Evolutionary conservation across 2,113 vertebrate genomes (phyloP), one percentile per base, ranked within the genome.

Genomic region (Peromyscus maniculatus): DNA sequence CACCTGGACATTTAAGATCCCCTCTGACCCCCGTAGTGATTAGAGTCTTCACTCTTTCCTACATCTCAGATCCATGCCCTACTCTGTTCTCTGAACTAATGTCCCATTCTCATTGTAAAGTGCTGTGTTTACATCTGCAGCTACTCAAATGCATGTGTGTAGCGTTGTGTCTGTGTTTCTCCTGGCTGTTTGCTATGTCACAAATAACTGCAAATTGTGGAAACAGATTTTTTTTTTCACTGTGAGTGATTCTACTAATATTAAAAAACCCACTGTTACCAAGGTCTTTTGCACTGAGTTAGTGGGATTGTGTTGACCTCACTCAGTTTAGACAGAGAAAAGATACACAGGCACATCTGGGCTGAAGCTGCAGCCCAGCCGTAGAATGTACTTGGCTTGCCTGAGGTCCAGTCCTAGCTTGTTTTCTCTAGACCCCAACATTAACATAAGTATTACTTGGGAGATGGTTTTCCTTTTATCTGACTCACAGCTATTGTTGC

Each of bases 101-200:
- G 75, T 75, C n/a, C 26, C 28, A 43, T 64, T 57, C 84, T 80
- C 33, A 11, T 64, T 72, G 86, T 6, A 39, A 39, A 91, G 43
- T 36, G 39, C 64, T 97, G 55, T 90, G 69, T 84, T 97, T 87
- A 46, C 26, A 39, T 64, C 89, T 91, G 87, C 69, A 89, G 1
- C 90, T 96, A 74, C 90, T 90, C 89, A 86, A 2, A 71, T 67
- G 69, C n/a, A 55, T 64, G 75, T 91, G 87, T 36, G 79, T 88
- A 88, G 57, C 57, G 67, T 67, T 0, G 43, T 94, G 83, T 69
- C 62, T 93, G 3, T 84, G 66, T 92, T 97, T 97, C 93, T 92
- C 24, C 78, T 67, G 64, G 88, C 92, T 96, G 90, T 97, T 97
- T 96, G 75, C 55, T 62, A 67, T 95, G 94, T 82, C 87, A 91